Evolutionary conservation across 1,140 invertebrate genomes (phyloP), one percentile per base, ranked within the genome.

Genomic region (Sitophilus oryzae): DNA sequence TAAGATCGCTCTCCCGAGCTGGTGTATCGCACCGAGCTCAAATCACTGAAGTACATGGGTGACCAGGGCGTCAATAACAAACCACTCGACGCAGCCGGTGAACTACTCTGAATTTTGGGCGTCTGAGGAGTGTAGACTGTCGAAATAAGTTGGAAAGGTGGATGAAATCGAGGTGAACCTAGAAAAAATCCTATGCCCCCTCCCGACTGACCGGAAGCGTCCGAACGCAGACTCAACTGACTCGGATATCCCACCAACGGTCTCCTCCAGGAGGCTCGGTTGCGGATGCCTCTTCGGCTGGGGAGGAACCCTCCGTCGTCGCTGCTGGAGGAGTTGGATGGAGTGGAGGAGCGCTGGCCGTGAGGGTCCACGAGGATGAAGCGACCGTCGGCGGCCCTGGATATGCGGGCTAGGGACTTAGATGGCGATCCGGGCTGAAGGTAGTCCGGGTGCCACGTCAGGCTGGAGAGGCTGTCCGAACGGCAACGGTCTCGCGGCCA

Each of bases 271-370:
- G 82, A 83, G 16, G 80, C 83, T 43, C 82, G 79, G 57, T 60
- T 76, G 62, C 58, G 59, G 30, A 61, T 34, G n/a, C 71, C 74
- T 60, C 66, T 60, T 48, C 68, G 69, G 43, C 75, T 74, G 1
- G 80, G 79, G 25, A 88, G 75, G 70, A 91, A 90, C 1, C 88
- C 88, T 22, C 89, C 89, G 68, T 91, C 88, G 71, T 91, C 88
- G 64, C 87, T 89, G 59, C 82, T 83, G 43, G 82, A 85, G 19
- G 77, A 76, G 66, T 84, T 82, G 35, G 83, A 80, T 23, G 79
- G 78, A 64, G 82, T 83, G 61, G 81, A 78, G 45, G 80, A 74
- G 11, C 77, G 75, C 55, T 78, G 75, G 56, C 76, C 79, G 14
- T 77, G 67, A 44, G 83, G 82, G 63, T 82, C 77, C 14, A 79